phyloP scores from a whole-genome alignment of 2,113 vertebrate genomes.

The Dryoscopus gambensis region DNA sequence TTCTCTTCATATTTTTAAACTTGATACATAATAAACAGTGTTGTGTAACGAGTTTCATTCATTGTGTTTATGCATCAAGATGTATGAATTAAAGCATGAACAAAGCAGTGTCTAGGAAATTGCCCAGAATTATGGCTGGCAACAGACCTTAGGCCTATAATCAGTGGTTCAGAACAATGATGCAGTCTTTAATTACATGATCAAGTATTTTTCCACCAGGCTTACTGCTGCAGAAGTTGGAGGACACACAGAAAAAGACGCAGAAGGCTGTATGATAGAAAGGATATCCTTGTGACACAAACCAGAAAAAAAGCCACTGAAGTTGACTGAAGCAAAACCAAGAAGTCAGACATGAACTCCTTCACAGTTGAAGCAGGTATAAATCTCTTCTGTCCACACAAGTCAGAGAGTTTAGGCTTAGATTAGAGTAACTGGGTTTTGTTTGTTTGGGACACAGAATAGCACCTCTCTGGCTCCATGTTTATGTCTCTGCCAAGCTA shows the following conservation, averaged over 20 bases:
- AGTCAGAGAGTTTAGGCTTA: neutral
- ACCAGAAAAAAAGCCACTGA: neutral
- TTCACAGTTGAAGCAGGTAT: neutral
- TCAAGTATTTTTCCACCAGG: neutral
- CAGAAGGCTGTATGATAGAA: neutral
- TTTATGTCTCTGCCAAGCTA: neutral
- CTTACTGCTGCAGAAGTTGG: neutral
- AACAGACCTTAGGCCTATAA: neutral
- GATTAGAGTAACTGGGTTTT: neutral
- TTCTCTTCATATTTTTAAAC: neutral
- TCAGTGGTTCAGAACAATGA: conserved; percentile 14
- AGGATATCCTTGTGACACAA: neutral
- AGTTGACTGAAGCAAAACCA: neutral
- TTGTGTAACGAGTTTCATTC: neutral
- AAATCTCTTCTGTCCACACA: neutral
- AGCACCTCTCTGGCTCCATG: neutral
- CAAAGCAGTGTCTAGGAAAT: neutral
- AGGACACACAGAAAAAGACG: neutral
- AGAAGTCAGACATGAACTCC: neutral
- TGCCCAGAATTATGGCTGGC: neutral
- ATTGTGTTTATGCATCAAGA: neutral
- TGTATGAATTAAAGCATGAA: neutral
- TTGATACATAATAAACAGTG: neutral
- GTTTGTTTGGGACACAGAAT: neutral
- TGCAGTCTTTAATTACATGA: neutral